phyloP scores from a whole-genome alignment of 1,140 invertebrate species.

The Lepeophtheirus salmonis region DNA sequence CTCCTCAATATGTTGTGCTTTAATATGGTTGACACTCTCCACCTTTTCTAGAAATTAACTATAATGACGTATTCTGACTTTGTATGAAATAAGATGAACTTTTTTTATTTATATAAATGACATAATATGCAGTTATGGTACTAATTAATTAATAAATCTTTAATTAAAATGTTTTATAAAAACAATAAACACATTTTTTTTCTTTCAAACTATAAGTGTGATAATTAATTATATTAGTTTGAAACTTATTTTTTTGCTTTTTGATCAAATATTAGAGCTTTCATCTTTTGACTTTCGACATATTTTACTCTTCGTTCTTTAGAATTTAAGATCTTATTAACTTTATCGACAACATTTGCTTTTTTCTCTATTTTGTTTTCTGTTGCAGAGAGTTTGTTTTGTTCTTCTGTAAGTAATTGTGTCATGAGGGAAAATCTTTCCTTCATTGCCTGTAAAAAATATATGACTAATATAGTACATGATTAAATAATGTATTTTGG shows the following conservation, averaged over 20 bases:
- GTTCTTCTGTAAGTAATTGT: background rate
- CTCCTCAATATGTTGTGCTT: too few relatives aligned
- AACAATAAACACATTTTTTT: too few relatives aligned
- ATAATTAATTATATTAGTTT: too few relatives aligned
- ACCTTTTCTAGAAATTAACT: too few relatives aligned
- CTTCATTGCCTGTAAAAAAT: background rate
- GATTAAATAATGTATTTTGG: background rate
- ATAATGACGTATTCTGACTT: too few relatives aligned
- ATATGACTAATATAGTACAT: background rate
- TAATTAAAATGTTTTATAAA: too few relatives aligned
- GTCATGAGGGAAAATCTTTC: background rate
- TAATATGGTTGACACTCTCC: too few relatives aligned
- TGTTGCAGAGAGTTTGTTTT: background rate
- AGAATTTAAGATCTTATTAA: background rate
- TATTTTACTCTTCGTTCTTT: background rate
- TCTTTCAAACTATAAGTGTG: too few relatives aligned
- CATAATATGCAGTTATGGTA: too few relatives aligned
- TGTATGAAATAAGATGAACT: too few relatives aligned
- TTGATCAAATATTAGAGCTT: background rate
- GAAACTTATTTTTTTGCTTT: background rate
- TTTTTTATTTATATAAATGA: too few relatives aligned
- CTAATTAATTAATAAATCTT: too few relatives aligned
- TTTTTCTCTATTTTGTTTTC: background rate
- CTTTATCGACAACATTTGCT: background rate
- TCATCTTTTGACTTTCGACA: background rate